Conservation (phyloP, 2,113 vertebrate species). For the Alces alces region DNA sequence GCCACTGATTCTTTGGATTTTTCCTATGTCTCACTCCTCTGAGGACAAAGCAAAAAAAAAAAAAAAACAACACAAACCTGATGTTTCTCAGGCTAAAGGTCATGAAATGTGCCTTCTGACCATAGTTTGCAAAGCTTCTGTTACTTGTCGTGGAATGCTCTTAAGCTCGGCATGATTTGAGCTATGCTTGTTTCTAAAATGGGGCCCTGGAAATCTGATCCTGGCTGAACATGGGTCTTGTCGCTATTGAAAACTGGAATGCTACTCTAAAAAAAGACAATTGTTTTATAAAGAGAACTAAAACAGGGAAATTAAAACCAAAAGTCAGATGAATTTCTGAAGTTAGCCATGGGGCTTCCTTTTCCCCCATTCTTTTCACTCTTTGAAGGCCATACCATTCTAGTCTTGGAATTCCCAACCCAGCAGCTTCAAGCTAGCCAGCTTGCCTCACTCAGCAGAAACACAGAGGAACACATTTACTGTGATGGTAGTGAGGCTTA, state of each 20-base stretch:
- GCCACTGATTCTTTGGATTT: background rate
- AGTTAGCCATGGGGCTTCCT: background rate
- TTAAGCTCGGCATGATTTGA: constrained; percentile 60
- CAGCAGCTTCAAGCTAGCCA: background rate
- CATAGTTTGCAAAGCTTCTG: constrained; percentile 62
- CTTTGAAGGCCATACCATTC: background rate
- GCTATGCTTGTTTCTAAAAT: constrained; percentile 71
- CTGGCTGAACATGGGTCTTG: constrained; percentile 7
- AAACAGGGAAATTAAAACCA: constrained; percentile 22
- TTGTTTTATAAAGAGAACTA: constrained; percentile 45
- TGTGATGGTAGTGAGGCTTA: background rate
- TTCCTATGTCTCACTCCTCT: constrained; percentile 13
- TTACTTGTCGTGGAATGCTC: constrained; percentile 65
- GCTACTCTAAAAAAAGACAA: constrained; percentile 46
- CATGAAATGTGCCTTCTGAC: constrained; percentile 57
- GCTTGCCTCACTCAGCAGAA: background rate
- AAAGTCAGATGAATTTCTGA: constrained; percentile 38
- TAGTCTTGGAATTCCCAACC: background rate
- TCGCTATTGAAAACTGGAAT: constrained; percentile 58
- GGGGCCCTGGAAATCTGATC: constrained; percentile 61
- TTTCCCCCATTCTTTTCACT: background rate
- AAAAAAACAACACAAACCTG: constrained; percentile 32
- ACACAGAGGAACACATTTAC: background rate
- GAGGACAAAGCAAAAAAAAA: constrained; percentile 45
- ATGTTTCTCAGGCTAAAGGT: constrained; percentile 54